Conservation (phyloP, 2,888 invertebrate genomes). For the Andrena camellia region DNA sequence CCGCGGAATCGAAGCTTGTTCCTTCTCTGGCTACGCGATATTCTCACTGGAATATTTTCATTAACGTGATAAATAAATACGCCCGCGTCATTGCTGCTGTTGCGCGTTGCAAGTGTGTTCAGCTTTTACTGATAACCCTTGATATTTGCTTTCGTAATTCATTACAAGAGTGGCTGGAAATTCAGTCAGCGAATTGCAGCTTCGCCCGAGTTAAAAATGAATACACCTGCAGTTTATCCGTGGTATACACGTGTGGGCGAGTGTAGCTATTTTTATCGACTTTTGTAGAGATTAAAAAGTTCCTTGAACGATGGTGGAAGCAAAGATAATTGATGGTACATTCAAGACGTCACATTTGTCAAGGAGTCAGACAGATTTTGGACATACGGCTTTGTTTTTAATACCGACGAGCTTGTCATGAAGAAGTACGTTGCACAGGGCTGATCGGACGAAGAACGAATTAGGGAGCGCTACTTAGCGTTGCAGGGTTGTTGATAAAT, state of each 20-base stretch:
- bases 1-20: neutral
- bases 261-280: neutral
- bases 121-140: constrained; percentile 10
- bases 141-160: constrained; percentile 36
- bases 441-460: constrained; percentile 28
- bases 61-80: neutral
- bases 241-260: neutral
- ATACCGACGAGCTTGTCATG: too few relatives aligned
- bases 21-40: neutral
- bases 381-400: neutral
- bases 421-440: neutral
- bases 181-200: constrained; percentile 24
- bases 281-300: neutral
- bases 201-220: neutral
- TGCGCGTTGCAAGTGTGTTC: neutral
- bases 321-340: neutral
- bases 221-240: neutral
- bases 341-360: neutral
- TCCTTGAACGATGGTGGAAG: neutral
- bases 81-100: neutral
- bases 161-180: neutral
- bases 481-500: constrained; percentile 73
- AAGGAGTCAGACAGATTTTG: neutral
- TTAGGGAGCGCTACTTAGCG: constrained; percentile 58
- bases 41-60: constrained; percentile 21